These are phyloP conservation scores for Popillia japonica DNA, from an alignment of 1,140 invertebrate genomes.

Conservation along the genomic window DNA sequence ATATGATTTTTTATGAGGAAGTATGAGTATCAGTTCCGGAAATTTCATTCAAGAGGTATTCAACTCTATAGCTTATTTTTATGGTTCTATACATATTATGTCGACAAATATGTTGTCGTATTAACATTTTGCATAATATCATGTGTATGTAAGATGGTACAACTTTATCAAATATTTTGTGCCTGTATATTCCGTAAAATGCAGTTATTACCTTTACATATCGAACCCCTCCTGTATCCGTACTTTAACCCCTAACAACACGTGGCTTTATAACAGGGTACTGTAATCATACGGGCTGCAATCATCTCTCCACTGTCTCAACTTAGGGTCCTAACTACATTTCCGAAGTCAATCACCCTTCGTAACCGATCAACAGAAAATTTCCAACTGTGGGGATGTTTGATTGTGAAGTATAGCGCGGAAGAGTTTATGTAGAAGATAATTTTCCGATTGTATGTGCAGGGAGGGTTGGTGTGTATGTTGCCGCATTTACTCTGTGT, in stretches of 20 bases:
- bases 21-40: too few species aligned
- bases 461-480: not conserved
- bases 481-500: not conserved
- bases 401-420: not conserved
- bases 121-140: too few species aligned
- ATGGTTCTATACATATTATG: too few species aligned
- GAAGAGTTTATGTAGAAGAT: not conserved
- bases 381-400: not conserved
- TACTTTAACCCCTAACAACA: not conserved
- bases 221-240: not conserved
- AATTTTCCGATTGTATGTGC: not conserved
- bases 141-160: too few species aligned
- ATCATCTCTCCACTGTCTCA: conserved; percentile 2
- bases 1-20: too few species aligned
- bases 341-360: conserved; percentile 23
- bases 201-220: too few species aligned
- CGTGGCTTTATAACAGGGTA: conserved; percentile 3
- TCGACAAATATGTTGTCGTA: too few species aligned
- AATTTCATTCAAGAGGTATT: too few species aligned
- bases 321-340: conserved; percentile 8
- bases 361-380: conserved; percentile 7
- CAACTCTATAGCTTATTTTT: too few species aligned
- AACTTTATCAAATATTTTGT: too few species aligned
- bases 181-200: too few species aligned
- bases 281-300: not conserved